Evolutionary conservation across 2,113 vertebrate species (phyloP).

Genomic region (Tichodroma muraria): DNA sequence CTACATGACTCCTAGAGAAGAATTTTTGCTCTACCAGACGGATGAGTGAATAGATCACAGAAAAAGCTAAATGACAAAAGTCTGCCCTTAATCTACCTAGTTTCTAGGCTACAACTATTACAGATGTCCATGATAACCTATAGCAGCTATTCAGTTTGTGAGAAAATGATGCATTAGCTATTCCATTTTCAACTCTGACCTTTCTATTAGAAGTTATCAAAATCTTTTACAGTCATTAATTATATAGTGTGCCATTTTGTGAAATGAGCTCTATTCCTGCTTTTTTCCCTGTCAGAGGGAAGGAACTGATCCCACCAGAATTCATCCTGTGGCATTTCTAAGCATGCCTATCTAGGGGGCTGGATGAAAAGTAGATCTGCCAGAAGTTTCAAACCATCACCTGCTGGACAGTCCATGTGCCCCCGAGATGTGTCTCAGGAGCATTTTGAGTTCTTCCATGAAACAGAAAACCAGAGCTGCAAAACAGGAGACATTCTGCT

Average conservation of each 20-base stretch:
- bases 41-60: constrained; percentile 33
- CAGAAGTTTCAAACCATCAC: not conserved
- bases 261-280: not conserved
- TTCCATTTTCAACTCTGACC: constrained; percentile 6
- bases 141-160: not conserved
- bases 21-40: not conserved
- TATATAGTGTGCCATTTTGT: not conserved
- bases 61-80: not conserved
- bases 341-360: not conserved
- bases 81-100: not conserved
- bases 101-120: constrained; percentile 6
- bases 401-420: not conserved
- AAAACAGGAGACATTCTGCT: not conserved
- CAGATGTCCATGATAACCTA: not conserved
- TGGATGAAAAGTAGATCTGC: not conserved
- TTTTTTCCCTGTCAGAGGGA: not conserved
- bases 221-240: not conserved
- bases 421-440: not conserved
- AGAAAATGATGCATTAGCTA: not conserved
- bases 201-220: constrained; percentile 22
- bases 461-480: not conserved
- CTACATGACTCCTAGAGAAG: not conserved
- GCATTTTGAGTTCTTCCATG: not conserved
- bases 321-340: not conserved
- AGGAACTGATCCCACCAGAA: not conserved